Evolutionary conservation across 2,888 invertebrate genomes (phyloP), one percentile per base, ranked within the genome.

Genomic region (Tenthredo notha): DNA sequence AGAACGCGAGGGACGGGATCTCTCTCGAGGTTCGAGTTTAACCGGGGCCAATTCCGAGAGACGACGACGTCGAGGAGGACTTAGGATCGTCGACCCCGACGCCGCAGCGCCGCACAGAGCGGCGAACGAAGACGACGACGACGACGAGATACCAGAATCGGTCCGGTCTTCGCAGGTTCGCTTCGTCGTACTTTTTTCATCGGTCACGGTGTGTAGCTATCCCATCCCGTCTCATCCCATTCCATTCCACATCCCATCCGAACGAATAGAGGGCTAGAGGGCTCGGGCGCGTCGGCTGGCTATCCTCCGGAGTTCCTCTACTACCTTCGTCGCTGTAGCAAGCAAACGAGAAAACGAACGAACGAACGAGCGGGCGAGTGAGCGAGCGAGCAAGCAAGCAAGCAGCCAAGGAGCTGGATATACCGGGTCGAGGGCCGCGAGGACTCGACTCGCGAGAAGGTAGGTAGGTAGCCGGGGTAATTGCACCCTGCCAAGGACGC

Each of bases 401-500:
- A 25, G 72, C 9, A 37, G 18, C 0, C 72, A 9, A 33, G 50
- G 75, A 75, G 75, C 15, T 29, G 61, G 80, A 61, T 21, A 25
- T 54, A 80, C 29, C 67, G 67, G 67, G 67, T 67, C 83, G 83
- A 83, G 83, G 67, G 67, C 83, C 67, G 47, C 47, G 83, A 83
- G 83, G 50, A 83, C 40, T 80, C 37, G 80, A 50, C 43, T 67
- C 47, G 67, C 33, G 33, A 18, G 67, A 7, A 67, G 67, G 67
- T 67, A 67, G 67, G 67, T 67, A 83, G 82, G 65, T 87, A 87
- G 92, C 89, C 90, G 91, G 91, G 93, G 92, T 93, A 93, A 93
- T 93, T 92, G 93, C 92, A 92, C 93, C 92, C 92, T 92, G 91
- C 93, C 93, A 93, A 93, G 93, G 93, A 91, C 93, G 93, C 92